Evolutionary conservation across 2,113 vertebrate genomes (phyloP), one percentile per base, ranked within the genome.

Genomic region (Forbesichthys agassizii): DNA sequence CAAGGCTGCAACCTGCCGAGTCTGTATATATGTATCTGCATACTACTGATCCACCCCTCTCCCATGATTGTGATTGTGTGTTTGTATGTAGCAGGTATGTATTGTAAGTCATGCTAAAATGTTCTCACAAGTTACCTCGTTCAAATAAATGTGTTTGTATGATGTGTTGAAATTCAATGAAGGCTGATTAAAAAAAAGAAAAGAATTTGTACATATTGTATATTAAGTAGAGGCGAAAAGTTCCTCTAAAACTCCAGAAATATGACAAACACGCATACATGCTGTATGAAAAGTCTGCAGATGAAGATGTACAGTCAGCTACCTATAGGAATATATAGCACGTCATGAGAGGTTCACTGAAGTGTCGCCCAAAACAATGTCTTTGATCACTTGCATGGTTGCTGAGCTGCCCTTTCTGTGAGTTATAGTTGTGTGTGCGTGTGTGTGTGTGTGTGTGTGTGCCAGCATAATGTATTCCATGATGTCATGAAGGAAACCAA

Each of bases 381-480:
- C 51, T 77, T 68, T 77, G 61, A 77, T 67, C 65, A 16, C 14
- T 27, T 3, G 36, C 27, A 12, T 13, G 5, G 48, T 52, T 71
- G 67, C 18, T 73, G 71, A 68, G 57, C 18, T 69, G 64, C 14
- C 18, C 46, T 69, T 83, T 54, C 66, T 6, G 75, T 60, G 63
- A 49, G 65, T 48, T 72, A 58, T 58, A 13, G 64, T 9, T 36
- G 51, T 53, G 51, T 53, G 5, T 48, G 48, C 11, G 27, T 27
- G 27, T 27, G 27, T 3, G 27, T 27, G 27, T 27, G 20, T 27
- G 20, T 27, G 27, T 27, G 27, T 27, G 27, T 27, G 27, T 27
- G 27, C 27, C 27, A 2, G 27, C 27, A 27, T 27, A 27, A 27
- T 27, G 27, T 27, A 27, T 3, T 27, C 27, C 27, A 27, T 27